Evolutionary conservation across 2,797 vertebrate species (phyloP).

Genomic region (Sebastes vulpes): DNA sequence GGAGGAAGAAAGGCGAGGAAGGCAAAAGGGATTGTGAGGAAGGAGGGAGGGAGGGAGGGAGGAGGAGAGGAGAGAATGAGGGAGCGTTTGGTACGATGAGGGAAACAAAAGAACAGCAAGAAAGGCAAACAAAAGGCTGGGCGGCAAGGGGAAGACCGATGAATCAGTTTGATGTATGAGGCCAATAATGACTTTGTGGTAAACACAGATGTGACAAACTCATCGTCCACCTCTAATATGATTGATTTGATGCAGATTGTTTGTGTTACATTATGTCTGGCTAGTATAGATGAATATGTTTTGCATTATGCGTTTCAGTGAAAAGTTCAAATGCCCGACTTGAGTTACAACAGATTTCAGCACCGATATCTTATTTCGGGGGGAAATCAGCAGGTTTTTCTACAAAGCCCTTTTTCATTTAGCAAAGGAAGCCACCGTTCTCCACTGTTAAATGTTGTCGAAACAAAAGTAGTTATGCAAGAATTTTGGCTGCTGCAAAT

Average conservation of each 20-base stretch:
- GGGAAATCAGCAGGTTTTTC: not conserved
- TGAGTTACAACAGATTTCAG: not conserved
- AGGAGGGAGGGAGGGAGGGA: not conserved
- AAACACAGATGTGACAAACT: not conserved
- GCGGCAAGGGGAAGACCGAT: not conserved
- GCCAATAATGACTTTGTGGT: not conserved
- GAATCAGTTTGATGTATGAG: conserved; percentile 4
- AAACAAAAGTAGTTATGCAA: not conserved
- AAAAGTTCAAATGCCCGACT: not conserved
- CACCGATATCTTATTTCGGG: not conserved
- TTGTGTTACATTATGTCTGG: not conserved
- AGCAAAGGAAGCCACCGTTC: no score
- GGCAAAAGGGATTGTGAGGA: conserved; percentile 21
- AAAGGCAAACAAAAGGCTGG: conserved; percentile 53
- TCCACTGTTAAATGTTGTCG: not conserved
- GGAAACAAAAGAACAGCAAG: conserved; percentile 60
- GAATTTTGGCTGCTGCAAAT: not conserved
- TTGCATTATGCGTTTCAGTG: not conserved
- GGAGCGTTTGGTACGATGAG: conserved; percentile 28
- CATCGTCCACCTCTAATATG: not conserved
- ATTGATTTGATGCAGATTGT: not conserved
- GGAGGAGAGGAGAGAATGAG: conserved; percentile 5
- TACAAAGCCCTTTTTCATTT: not conserved
- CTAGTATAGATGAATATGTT: not conserved
- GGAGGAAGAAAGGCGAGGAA: conserved; percentile 35